Evolutionary conservation across 2,113 vertebrate genomes (phyloP), one percentile per base, ranked within the genome.

Genomic region (Catharus bicknelli): DNA sequence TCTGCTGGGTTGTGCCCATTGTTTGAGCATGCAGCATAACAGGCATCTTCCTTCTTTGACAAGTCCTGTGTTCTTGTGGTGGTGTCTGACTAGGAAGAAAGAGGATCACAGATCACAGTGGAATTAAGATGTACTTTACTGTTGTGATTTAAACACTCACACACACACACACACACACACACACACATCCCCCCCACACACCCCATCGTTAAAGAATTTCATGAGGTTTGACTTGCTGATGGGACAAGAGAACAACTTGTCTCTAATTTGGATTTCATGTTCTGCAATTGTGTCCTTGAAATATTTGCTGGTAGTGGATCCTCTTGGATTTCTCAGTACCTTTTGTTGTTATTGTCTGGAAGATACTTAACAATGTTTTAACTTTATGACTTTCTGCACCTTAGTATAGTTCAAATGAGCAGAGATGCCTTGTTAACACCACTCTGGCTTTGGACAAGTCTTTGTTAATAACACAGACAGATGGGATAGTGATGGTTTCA

Each of bases 381-480:
- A 93, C 95, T 93, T 90, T 88, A 88, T 86, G 93, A 83, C 95
- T 95, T 90, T 96, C 83, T 93, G 75, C 85, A 93, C 93, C 90
- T 96, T 88, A 10, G 0, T 62, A 3, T 73, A 36, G 88, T 67
- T 94, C 79, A 83, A 90, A 80, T 86, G 88, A 86, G 82, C 88
- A 95, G 93, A 85, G 90, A 74, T 58, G 79, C 68, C 90, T 91
- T 95, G 95, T 96, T 96, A 96, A 93, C 88, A 90, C 75, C 83
- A 40, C 85, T 93, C 95, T 83, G 88, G 55, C 92, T 86, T 88
- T 69, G 76, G 88, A 88, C 59, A 76, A 88, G 79, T 62, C 92
- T 95, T 91, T 95, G 92, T 95, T 94, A 95, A 91, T 91, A 96
- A 91, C 63, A 76, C 82, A 95, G 95, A 88, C 95, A 96, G 95